Evolutionary conservation across 2,888 invertebrate species (phyloP).

Genomic region (Hirudinaria manillensis): DNA sequence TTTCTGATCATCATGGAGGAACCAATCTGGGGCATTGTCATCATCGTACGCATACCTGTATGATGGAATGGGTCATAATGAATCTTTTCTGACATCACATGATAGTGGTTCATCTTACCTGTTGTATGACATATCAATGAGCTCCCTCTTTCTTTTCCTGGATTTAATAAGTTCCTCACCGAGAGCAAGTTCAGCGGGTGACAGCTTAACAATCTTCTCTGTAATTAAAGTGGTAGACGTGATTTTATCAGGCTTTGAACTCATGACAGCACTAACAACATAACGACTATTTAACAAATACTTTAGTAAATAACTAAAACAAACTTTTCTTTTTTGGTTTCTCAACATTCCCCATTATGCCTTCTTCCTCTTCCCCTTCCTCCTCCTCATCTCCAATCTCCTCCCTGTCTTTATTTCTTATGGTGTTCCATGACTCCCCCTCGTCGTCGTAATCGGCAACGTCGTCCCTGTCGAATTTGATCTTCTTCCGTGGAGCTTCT

Average conservation of each 20-base stretch:
- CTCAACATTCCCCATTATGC: conserved; percentile 25
- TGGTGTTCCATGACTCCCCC: conserved; percentile 27
- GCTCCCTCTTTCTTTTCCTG: conserved; percentile 79
- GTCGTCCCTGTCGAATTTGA: conserved; percentile 23
- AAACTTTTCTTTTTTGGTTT: conserved; percentile 21
- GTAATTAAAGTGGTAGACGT: neutral
- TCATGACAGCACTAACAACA: neutral
- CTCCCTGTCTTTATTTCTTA: conserved; percentile 18
- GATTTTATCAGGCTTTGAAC: neutral
- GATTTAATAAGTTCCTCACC: conserved; percentile 85
- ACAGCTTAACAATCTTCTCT: conserved; percentile 41
- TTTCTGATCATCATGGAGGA: conserved; percentile 82
- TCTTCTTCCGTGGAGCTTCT: neutral
- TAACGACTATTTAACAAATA: neutral
- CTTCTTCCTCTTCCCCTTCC: conserved; percentile 35
- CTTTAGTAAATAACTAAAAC: neutral
- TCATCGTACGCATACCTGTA: conserved; percentile 77
- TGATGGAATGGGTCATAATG: neutral
- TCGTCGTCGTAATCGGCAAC: conserved; percentile 33
- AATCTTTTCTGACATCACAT: too few relatives aligned
- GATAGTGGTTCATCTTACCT: conserved; percentile 30
- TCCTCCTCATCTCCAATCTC: conserved; percentile 18
- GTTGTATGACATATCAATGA: conserved; percentile 75
- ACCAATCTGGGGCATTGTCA: conserved; percentile 88
- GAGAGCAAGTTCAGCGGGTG: conserved; percentile 79